Evolutionary conservation across 2,888 invertebrate species (phyloP), one percentile per base, ranked within the genome.

Genomic region (Pristionchus arcanus): DNA sequence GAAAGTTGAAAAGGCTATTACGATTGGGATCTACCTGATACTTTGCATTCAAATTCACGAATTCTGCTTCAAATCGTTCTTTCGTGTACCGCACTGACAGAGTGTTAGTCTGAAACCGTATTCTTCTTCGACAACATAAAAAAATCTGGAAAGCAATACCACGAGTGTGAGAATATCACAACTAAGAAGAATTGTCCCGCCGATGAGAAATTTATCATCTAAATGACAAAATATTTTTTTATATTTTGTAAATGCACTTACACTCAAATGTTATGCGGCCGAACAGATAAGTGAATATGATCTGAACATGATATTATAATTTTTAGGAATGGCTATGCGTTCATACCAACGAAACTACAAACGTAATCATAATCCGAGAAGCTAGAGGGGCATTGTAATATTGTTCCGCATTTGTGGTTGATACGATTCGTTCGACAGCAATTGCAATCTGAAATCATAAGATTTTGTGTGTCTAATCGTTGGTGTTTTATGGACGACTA

Each of bases 121-220:
- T 49, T 2, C 37, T 13, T n/a, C 2, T 19, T 37, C n/a, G n/a
- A n/a, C n/a, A 37, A n/a, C n/a, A n/a, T n/a, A n/a, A 13, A 49
- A 42, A 71, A 15, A 2, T 21, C 3, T 42, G 28, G 15, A 28
- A n/a, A 81, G 4, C 7, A 16, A 2, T 42, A 81, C 81, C 81
- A 81, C 81, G 2, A 81, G 81, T 7, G 81, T 81, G n/a, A 81
- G 81, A n/a, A 81, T n/a, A 11, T 81, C 81, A 21, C 42, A 81
- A 28, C n/a, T 49, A 25, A 81, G 42, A 0, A 81, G n/a, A 7
- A 81, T n/a, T 9, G 28, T 49, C 13, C 81, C 81, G 49, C 16
- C 81, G 0, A 53, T 16, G 7, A 81, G 0, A 53, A 53, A 81
- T 19, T 28, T n/a, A 7, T 81, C 53, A 16, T 81, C 81, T 81